These are phyloP conservation scores for Loriculus beryllinus DNA, from an alignment of 2,797 vertebrate species.

Conservation along the genomic window DNA sequence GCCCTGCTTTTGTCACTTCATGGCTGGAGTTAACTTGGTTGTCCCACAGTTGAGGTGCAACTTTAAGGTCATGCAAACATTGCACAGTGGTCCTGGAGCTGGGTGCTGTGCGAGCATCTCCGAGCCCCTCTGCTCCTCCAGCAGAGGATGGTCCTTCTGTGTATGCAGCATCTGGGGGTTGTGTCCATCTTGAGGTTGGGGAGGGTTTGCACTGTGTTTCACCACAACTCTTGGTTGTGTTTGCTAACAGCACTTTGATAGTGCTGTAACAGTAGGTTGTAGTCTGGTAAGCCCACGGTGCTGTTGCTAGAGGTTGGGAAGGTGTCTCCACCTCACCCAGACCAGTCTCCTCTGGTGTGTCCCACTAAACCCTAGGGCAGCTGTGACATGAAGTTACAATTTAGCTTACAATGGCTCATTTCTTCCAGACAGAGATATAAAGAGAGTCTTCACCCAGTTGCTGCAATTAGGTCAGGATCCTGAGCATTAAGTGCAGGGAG, in stretches of 20 bases:
- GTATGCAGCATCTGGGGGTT: rapidly evolving
- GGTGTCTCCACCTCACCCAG: neutral
- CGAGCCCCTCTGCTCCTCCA: neutral
- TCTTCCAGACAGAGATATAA: neutral
- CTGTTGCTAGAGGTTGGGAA: neutral
- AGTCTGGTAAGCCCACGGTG: rapidly evolving
- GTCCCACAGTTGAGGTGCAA: neutral
- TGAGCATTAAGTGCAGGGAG: rapidly evolving
- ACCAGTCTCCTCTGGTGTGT: too few species aligned
- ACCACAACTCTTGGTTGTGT: neutral
- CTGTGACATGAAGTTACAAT: neutral
- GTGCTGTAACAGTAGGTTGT: neutral
- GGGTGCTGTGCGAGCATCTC: neutral
- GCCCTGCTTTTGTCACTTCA: neutral
- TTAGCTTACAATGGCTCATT: neutral
- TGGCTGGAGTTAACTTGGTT: neutral
- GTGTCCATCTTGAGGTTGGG: rapidly evolving
- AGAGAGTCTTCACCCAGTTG: neutral
- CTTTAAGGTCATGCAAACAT: neutral
- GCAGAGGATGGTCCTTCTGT: neutral
- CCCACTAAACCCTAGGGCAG: neutral
- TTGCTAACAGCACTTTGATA: neutral
- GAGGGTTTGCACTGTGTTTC: rapidly evolving
- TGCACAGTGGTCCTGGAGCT: neutral
- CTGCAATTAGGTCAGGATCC: neutral